Conservation (phyloP, 2,797 vertebrate genomes). For the Tympanoctomys barrerae region DNA sequence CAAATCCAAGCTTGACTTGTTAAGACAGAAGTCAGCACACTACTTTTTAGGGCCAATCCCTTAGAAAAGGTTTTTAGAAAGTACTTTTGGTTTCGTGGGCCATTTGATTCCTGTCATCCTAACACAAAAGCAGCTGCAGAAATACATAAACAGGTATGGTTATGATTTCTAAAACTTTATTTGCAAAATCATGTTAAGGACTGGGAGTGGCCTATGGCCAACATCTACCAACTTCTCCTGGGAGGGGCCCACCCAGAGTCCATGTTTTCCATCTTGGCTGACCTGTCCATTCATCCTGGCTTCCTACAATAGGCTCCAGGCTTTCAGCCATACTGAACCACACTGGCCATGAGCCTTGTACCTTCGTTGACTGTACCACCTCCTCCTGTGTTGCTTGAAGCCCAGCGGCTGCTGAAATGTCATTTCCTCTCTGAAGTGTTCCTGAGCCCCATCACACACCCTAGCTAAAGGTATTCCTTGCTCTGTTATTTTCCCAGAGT, state of each 20-base stretch:
- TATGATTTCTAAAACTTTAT: neutral
- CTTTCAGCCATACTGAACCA: neutral
- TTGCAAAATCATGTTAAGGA: neutral
- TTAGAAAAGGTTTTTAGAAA: neutral
- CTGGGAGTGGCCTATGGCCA: neutral
- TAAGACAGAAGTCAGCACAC: neutral
- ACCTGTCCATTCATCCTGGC: neutral
- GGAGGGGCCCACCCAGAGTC: fast-evolving
- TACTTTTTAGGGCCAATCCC: neutral
- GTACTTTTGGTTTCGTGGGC: neutral
- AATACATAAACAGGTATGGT: neutral
- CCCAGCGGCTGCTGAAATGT: neutral
- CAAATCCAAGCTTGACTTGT: neutral
- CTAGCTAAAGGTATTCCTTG: neutral
- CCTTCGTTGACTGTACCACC: fast-evolving
- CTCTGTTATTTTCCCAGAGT: neutral
- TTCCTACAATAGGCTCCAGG: neutral
- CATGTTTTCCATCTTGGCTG: fast-evolving
- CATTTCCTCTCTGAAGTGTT: neutral
- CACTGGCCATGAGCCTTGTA: fast-evolving
- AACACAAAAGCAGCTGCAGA: neutral
- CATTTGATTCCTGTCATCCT: neutral
- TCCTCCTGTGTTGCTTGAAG: neutral
- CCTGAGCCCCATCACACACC: neutral
- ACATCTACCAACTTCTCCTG: neutral